Conservation (phyloP, 2,113 vertebrate species). For the Pontoporia blainvillei region DNA sequence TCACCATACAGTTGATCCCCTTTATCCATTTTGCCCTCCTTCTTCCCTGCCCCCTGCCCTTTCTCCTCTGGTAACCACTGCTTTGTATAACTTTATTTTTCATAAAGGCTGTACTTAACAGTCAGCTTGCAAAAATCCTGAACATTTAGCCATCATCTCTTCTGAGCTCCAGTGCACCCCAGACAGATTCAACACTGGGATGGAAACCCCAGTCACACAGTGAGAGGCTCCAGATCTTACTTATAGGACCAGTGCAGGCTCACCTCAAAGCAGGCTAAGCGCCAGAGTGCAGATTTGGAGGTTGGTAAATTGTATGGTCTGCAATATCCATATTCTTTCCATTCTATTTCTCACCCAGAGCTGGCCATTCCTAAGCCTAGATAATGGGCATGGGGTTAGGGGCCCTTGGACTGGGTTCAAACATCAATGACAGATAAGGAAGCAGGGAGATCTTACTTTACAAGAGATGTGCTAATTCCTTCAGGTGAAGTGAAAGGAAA, state of each 20-base stretch:
- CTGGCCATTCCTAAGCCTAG: neutral
- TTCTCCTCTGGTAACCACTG: neutral
- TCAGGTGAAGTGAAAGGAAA: neutral
- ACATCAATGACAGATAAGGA: neutral
- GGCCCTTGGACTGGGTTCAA: neutral
- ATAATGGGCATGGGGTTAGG: neutral
- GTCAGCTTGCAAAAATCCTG: neutral
- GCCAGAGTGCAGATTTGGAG: neutral
- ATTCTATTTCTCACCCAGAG: neutral
- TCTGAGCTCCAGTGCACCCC: fast-evolving
- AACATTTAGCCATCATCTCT: neutral
- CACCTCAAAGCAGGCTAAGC: neutral
- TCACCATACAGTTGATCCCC: neutral
- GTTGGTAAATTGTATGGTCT: neutral
- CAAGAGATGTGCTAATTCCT: neutral
- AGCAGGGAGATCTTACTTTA: neutral
- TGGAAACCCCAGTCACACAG: neutral
- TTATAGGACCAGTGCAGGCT: neutral
- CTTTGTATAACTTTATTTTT: neutral
- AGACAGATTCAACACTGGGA: no score
- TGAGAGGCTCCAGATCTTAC: neutral
- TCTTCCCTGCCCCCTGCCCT: neutral
- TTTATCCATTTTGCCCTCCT: neutral
- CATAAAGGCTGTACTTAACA: neutral
- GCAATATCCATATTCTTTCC: neutral